Percentiles rank a stretch among this genome's conserved stretches.
phyloP scores from a whole-genome alignment of 2,888 invertebrate genomes.

The Cynaeus angustus region DNA sequence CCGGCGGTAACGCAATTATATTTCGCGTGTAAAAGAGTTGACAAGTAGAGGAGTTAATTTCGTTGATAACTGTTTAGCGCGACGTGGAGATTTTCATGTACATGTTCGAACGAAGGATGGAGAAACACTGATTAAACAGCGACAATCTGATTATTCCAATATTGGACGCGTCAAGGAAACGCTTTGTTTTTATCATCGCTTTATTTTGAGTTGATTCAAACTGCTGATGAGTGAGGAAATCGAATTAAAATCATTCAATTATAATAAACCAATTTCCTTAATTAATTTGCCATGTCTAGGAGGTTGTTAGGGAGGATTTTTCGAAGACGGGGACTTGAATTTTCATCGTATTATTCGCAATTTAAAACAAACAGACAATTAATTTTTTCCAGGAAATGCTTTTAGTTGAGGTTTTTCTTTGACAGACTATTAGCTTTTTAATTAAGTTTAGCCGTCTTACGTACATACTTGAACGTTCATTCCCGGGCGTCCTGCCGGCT shows the following conservation, averaged over 20 bases:
- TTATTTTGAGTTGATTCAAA: constrained; percentile 29
- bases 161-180: constrained; percentile 33
- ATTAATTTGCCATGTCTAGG: constrained; percentile 45
- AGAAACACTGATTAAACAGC: constrained; percentile 32
- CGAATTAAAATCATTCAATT: constrained; percentile 46
- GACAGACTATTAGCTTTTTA: constrained; percentile 4
- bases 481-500: background rate
- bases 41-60: constrained; percentile 15
- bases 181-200: constrained; percentile 39
- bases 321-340: constrained; percentile 20
- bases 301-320: constrained; percentile 32
- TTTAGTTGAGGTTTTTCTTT: background rate
- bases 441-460: background rate
- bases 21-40: constrained; percentile 2
- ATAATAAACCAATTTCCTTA: constrained; percentile 45
- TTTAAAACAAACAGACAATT: constrained; percentile 37
- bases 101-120: constrained; percentile 8
- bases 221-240: constrained; percentile 40
- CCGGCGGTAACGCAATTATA: too few relatives aligned
- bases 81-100: constrained; percentile 18
- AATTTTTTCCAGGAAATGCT: constrained; percentile 18
- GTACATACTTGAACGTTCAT: background rate
- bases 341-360: constrained; percentile 21
- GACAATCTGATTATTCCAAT: constrained; percentile 40
- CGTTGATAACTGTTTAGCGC: constrained; percentile 34